phyloP scores from a whole-genome alignment of 2,888 invertebrate genomes.

The Ligdia adustata region DNA sequence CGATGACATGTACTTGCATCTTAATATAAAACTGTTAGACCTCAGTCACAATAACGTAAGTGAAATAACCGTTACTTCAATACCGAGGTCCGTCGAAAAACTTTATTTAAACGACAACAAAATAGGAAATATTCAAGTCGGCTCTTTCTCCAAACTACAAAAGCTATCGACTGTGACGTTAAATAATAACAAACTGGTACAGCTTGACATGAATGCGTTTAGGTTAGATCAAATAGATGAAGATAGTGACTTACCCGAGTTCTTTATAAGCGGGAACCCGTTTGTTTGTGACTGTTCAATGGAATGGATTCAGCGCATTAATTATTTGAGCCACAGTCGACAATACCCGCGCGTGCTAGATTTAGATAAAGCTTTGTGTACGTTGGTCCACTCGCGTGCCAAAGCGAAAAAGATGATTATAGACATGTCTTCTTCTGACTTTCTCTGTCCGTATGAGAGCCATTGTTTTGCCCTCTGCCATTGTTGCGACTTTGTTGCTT shows the following conservation, averaged over 20 bases:
- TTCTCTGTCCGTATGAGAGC: constrained; percentile 91
- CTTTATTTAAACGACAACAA: constrained; percentile 90
- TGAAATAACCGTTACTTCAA: constrained; percentile 86
- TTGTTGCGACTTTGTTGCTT: constrained; percentile 95
- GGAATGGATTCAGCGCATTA: constrained; percentile 93
- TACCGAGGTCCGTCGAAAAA: constrained; percentile 89
- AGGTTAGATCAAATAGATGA: constrained; percentile 87
- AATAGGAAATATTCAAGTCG: constrained; percentile 87
- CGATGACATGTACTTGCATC: constrained; percentile 79
- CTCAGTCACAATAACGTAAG: constrained; percentile 89
- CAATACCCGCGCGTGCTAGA: constrained; percentile 92
- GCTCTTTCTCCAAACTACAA: constrained; percentile 88
- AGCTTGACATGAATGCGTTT: constrained; percentile 89
- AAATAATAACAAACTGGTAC: constrained; percentile 89
- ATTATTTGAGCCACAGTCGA: constrained; percentile 89
- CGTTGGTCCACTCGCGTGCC: constrained; percentile 86
- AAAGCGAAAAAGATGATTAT: constrained; percentile 89
- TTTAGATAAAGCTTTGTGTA: constrained; percentile 90
- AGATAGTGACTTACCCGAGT: constrained; percentile 89
- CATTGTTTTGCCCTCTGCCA: constrained; percentile 95
- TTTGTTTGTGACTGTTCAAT: constrained; percentile 94
- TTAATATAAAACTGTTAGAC: constrained; percentile 89
- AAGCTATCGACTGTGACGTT: constrained; percentile 89
- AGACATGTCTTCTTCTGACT: constrained; percentile 89
- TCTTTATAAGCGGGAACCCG: constrained; percentile 92